phyloP scores from a whole-genome alignment of 53 echinoderm and acorn worm genomes.

The Paelopatides confundens region DNA sequence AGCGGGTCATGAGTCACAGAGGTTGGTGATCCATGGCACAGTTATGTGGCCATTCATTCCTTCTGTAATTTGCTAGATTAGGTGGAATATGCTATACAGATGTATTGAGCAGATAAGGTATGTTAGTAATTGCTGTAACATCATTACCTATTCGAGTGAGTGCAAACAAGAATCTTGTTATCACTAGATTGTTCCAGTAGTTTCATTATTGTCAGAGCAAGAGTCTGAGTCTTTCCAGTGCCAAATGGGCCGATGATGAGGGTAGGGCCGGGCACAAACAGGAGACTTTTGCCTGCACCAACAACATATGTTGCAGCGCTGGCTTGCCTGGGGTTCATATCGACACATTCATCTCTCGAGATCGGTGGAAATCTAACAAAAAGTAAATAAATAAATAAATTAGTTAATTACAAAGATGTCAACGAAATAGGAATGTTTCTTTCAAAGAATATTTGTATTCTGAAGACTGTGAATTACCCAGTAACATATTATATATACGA shows the following conservation, averaged over 20 bases:
- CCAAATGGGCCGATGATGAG: slow-evolving; percentile 91
- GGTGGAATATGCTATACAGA: too few species aligned
- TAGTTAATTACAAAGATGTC: not conserved
- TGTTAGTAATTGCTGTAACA: too few species aligned
- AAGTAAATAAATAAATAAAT: not conserved
- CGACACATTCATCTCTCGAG: not conserved
- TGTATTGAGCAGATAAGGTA: too few species aligned
- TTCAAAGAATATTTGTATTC: too few species aligned
- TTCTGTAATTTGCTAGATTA: too few species aligned
- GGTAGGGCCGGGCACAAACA: slow-evolving; percentile 60
- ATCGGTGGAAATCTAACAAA: slow-evolving; percentile 55
- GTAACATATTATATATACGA: too few species aligned
- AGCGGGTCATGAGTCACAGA: too few species aligned
- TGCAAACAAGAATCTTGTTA: slow-evolving; percentile 86
- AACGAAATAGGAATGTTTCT: too few species aligned
- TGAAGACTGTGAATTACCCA: too few species aligned
- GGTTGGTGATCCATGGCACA: too few species aligned
- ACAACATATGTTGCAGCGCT: slow-evolving; percentile 61
- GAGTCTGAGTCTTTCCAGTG: slow-evolving; percentile 87
- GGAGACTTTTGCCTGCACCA: slow-evolving; percentile 37
- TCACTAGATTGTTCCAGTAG: slow-evolving; percentile 49
- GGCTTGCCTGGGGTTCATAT: slow-evolving; percentile 75
- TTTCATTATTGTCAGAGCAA: slow-evolving; percentile 74
- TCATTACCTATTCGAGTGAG: slow-evolving; percentile 83
- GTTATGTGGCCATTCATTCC: too few species aligned